These are phyloP conservation scores for Cydia pomonella DNA, from an alignment of 1,140 invertebrate species.

Conservation along the genomic window DNA sequence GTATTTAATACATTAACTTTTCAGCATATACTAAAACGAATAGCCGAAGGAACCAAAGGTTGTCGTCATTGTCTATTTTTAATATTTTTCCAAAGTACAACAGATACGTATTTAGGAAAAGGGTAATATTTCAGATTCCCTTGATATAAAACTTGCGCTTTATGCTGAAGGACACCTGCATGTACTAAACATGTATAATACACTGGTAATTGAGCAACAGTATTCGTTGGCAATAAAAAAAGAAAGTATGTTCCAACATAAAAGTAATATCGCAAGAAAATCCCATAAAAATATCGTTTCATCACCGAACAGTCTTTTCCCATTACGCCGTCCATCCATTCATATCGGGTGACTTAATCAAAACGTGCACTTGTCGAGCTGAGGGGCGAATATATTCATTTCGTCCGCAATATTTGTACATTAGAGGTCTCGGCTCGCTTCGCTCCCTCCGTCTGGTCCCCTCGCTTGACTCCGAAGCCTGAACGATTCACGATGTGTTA, in stretches of 20 bases:
- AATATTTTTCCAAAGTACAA: no score
- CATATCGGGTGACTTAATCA: slow-evolving; percentile 73
- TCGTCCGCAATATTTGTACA: slow-evolving; percentile 79
- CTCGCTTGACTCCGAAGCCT: slow-evolving; percentile 62
- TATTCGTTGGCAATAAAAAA: neutral
- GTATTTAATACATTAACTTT: no score
- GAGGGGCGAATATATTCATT: slow-evolving; percentile 75
- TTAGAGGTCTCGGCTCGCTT: slow-evolving; percentile 76
- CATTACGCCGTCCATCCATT: slow-evolving; percentile 57
- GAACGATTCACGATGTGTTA: slow-evolving; percentile 42
- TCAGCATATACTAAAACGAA: no score
- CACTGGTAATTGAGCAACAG: neutral
- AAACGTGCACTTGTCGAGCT: slow-evolving; percentile 66
- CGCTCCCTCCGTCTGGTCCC: slow-evolving; percentile 54
- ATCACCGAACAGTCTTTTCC: slow-evolving; percentile 34
- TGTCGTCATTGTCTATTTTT: no score
- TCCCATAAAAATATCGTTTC: slow-evolving; percentile 38
- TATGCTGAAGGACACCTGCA: neutral
- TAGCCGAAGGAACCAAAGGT: no score
- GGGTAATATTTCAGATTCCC: no score
- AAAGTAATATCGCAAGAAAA: slow-evolving; percentile 29
- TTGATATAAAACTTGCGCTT: no score
- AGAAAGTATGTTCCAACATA: neutral
- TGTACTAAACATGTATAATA: neutral
- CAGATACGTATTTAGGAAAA: no score